Percentiles rank a stretch among this genome's conserved stretches.
Conservation (phyloP, 2,797 vertebrate genomes). For the Darevskia nairensis region DNA sequence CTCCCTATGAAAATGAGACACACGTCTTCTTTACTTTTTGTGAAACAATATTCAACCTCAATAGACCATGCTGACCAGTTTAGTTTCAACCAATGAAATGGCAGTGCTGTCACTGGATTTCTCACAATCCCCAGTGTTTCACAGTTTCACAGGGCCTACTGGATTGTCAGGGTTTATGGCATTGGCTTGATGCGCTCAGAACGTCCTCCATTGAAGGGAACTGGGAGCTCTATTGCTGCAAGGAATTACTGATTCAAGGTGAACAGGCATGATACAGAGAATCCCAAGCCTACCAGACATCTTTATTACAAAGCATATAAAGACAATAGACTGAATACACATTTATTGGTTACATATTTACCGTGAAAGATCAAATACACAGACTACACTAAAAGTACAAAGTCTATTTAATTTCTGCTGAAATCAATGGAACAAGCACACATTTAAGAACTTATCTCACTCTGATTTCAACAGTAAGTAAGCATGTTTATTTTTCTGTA, state of each 20-base stretch:
- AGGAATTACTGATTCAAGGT: not conserved
- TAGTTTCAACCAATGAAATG: slow-evolving; percentile 34
- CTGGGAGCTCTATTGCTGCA: not conserved
- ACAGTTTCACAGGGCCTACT: not conserved
- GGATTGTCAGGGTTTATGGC: not conserved
- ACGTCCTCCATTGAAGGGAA: not conserved
- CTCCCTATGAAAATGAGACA: slow-evolving; percentile 43
- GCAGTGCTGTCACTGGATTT: slow-evolving; percentile 15
- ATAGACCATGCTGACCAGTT: slow-evolving; percentile 42
- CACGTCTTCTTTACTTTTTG: slow-evolving; percentile 39
- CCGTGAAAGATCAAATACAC: not conserved
- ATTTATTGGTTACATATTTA: not conserved
- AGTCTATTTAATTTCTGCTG: not conserved
- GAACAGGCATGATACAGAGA: not conserved
- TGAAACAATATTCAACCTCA: slow-evolving; percentile 38
- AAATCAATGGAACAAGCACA: not conserved
- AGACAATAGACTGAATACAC: not conserved
- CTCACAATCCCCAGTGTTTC: not conserved
- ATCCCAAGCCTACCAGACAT: no score
- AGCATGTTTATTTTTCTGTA: not conserved
- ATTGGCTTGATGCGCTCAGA: not conserved
- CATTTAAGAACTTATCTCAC: not conserved
- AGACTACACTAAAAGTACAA: not conserved
- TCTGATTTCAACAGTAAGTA: not conserved
- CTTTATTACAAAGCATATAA: no score